Conservation (phyloP, 2,797 vertebrate genomes). For the Sebastes taczanowskii region DNA sequence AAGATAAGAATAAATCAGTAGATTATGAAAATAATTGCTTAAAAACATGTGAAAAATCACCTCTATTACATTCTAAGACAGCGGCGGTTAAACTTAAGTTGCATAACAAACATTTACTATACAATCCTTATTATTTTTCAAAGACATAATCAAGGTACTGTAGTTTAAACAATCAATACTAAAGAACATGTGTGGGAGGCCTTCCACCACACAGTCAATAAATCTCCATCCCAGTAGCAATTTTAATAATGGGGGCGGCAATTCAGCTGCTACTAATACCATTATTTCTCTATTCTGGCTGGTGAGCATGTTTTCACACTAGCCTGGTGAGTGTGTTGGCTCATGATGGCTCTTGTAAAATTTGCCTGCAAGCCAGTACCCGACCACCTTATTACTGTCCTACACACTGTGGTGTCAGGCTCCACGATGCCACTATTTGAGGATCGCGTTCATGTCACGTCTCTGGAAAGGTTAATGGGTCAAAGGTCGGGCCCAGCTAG, state of each 20-base stretch:
- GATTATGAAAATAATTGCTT: background rate
- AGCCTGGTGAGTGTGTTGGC: slow-evolving; percentile 23
- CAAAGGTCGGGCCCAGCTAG: slow-evolving; percentile 24
- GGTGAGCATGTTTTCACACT: slow-evolving; percentile 46
- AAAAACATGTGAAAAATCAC: background rate
- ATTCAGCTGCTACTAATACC: slow-evolving; percentile 58
- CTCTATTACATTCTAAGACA: background rate
- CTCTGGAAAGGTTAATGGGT: slow-evolving; percentile 54
- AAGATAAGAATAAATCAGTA: background rate
- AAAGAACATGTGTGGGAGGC: slow-evolving; percentile 37
- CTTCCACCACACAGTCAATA: slow-evolving; percentile 46
- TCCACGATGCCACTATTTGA: background rate
- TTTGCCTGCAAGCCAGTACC: slow-evolving; percentile 10
- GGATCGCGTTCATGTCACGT: slow-evolving; percentile 43
- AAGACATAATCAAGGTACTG: slow-evolving; percentile 34
- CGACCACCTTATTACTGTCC: slow-evolving; percentile 25
- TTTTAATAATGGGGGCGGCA: slow-evolving; percentile 63
- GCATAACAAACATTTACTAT: slow-evolving; percentile 4
- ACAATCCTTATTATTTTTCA: slow-evolving; percentile 17
- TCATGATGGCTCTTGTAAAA: slow-evolving; percentile 29
- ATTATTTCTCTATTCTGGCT: slow-evolving; percentile 46
- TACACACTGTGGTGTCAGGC: slow-evolving; percentile 7
- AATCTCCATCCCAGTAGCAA: slow-evolving; percentile 48
- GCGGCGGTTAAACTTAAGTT: background rate
- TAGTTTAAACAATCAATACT: slow-evolving; percentile 55